A percentile compares a stretch with the other conserved stretches of the same genome.
Conservation (phyloP, 2,888 invertebrate species). For the Ormyrus nitidulus region DNA sequence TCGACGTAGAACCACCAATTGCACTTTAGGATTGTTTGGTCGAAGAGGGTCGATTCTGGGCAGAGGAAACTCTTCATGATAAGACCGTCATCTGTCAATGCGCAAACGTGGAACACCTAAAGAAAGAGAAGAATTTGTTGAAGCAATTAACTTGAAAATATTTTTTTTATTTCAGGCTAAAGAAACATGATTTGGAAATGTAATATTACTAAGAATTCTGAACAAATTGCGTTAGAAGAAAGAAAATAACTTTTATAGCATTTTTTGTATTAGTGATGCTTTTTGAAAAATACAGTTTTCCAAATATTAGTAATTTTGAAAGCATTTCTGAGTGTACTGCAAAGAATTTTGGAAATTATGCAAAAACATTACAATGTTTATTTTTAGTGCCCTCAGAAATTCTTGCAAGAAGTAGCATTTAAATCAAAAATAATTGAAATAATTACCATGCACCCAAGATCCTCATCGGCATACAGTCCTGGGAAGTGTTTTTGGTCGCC, state of each 20-base stretch:
- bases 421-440: background rate
- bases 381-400: no score
- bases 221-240: no score
- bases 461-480: conserved; percentile 91
- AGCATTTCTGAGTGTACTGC: no score
- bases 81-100: conserved; percentile 90
- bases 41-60: conserved; percentile 93
- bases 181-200: background rate
- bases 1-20: conserved; percentile 97
- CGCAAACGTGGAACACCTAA: conserved; percentile 94
- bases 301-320: background rate
- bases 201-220: no score
- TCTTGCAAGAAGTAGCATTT: no score
- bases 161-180: conserved; percentile 4
- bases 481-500: conserved; percentile 94
- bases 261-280: no score
- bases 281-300: background rate
- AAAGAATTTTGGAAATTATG: no score
- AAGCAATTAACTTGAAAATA: conserved; percentile 48
- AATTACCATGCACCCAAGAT: conserved; percentile 91
- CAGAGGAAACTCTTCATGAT: conserved; percentile 95
- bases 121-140: conserved; percentile 46
- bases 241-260: no score
- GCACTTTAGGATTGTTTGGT: conserved; percentile 93
- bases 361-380: no score